These are phyloP conservation scores for Eucera pruinosa DNA, from an alignment of 2,888 invertebrate genomes.

Conservation along the genomic window DNA sequence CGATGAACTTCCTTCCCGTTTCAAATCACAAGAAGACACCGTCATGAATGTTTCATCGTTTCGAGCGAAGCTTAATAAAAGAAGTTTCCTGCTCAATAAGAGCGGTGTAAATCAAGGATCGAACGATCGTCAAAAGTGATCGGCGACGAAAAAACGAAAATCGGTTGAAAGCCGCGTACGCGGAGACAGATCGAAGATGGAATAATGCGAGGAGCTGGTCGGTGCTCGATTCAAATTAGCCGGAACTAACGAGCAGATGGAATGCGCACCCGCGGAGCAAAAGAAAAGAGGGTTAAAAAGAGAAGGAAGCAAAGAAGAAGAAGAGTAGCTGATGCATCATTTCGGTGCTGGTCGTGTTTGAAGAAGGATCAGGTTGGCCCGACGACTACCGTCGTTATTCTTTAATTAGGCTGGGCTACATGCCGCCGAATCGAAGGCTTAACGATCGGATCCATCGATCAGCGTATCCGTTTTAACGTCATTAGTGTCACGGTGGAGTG, in stretches of 20 bases:
- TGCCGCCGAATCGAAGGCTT: conserved; percentile 45
- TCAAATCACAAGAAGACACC: neutral
- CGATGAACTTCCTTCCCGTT: neutral
- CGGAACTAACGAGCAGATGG: conserved; percentile 66
- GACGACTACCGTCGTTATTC: conserved; percentile 61
- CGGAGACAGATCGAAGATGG: conserved; percentile 24
- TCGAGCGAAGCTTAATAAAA: neutral
- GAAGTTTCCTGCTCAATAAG: neutral
- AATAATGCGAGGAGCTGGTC: conserved; percentile 20
- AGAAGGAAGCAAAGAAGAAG: neutral
- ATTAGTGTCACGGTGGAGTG: conserved; percentile 55
- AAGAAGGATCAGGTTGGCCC: conserved; percentile 49
- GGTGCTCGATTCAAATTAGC: conserved; percentile 64
- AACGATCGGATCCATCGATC: conserved; percentile 61
- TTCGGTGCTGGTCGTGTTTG: conserved; percentile 56
- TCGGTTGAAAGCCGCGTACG: neutral
- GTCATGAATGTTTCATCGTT: conserved; percentile 22
- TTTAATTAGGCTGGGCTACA: conserved; percentile 60
- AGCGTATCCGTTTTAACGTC: conserved; percentile 56
- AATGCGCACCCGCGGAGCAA: conserved; percentile 50
- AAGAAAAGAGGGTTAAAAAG: neutral
- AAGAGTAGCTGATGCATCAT: conserved; percentile 47
- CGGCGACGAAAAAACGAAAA: neutral
- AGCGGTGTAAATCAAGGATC: conserved; percentile 25
- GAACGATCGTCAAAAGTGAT: neutral